These are phyloP conservation scores for Pachycephus smyrnensis DNA, from an alignment of 2,888 invertebrate genomes.

Conservation along the genomic window DNA sequence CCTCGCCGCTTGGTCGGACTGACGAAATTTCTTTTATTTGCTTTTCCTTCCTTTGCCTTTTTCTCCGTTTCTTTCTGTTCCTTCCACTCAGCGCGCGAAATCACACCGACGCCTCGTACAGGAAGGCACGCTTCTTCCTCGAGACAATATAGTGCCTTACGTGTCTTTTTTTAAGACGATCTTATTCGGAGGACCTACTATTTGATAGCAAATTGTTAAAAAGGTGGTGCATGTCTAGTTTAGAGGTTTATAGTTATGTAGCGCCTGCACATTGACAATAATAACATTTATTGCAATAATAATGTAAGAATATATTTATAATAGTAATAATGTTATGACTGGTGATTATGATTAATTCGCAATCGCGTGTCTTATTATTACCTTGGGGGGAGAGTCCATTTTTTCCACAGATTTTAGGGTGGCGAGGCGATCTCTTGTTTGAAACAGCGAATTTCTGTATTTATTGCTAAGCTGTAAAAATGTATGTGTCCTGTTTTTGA, in stretches of 20 bases:
- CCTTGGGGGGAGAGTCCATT: constrained; percentile 8
- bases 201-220: background rate
- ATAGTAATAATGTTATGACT: constrained; percentile 37
- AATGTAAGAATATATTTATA: constrained; percentile 58
- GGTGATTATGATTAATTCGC: constrained; percentile 23
- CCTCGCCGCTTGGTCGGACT: background rate
- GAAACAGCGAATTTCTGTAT: background rate
- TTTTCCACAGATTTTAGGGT: background rate
- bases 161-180: background rate
- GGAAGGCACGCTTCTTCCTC: background rate
- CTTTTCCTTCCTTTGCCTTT: background rate
- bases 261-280: background rate
- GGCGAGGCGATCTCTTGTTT: background rate
- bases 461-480: background rate
- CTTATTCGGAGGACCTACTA: background rate
- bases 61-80: background rate
- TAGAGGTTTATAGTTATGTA: background rate
- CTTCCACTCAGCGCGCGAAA: background rate
- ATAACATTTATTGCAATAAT: constrained; percentile 46
- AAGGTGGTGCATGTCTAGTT: background rate
- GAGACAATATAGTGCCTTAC: background rate
- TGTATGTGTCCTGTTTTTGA: constrained; percentile 1
- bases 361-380: constrained; percentile 26
- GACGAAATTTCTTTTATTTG: background rate
- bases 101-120: background rate